Conservation (phyloP, 2,888 invertebrate genomes). For the Pycnomerus fuliginosus region DNA sequence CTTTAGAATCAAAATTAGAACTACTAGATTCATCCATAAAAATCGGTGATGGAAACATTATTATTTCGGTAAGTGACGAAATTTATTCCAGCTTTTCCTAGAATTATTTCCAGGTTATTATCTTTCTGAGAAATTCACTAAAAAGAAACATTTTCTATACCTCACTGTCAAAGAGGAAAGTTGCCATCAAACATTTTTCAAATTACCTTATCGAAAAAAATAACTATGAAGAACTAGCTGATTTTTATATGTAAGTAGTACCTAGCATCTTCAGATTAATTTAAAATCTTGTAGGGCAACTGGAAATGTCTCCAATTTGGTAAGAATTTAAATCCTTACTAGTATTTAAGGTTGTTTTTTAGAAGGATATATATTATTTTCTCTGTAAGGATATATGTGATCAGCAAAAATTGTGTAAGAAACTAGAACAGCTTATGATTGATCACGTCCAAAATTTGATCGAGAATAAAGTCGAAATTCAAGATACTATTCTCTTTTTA, state of each 20-base stretch:
- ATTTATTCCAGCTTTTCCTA: constrained; percentile 6
- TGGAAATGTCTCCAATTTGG: constrained; percentile 41
- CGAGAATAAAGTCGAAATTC: constrained; percentile 34
- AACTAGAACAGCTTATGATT: constrained; percentile 36
- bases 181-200: constrained; percentile 73
- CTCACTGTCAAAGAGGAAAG: constrained; percentile 66
- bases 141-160: constrained; percentile 70
- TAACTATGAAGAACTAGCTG: constrained; percentile 67
- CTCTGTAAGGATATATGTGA: constrained; percentile 35
- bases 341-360: constrained; percentile 18
- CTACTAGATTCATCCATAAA: constrained; percentile 70
- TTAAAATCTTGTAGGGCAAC: constrained; percentile 41
- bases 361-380: constrained; percentile 43
- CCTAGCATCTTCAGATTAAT: constrained; percentile 7
- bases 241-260: constrained; percentile 68
- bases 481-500: constrained; percentile 38
- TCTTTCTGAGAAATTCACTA: constrained; percentile 74
- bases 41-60: constrained; percentile 75
- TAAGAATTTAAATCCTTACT: constrained; percentile 27
- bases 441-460: constrained; percentile 38
- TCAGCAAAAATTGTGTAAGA: constrained; percentile 32
- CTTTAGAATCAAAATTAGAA: constrained; percentile 67
- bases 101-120: constrained; percentile 60
- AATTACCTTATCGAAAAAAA: constrained; percentile 70
- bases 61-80: constrained; percentile 60